phyloP scores from a whole-genome alignment of 2,113 vertebrate genomes.

The Dolichotis patagonum region DNA sequence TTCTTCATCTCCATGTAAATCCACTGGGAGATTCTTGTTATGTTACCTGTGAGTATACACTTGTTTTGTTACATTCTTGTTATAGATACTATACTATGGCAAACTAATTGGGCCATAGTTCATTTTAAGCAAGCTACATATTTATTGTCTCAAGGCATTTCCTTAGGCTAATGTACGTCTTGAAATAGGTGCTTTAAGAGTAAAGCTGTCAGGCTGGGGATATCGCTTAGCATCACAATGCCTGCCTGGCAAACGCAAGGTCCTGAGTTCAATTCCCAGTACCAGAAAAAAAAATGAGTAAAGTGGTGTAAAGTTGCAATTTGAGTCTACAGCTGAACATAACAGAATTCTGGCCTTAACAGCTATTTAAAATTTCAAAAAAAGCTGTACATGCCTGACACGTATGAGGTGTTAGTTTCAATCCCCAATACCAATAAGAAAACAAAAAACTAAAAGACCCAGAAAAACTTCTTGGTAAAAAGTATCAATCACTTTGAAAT shows the following conservation, averaged over 20 bases:
- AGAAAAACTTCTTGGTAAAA: not conserved
- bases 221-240: too few species aligned
- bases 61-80: not conserved
- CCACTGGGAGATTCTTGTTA: not conserved
- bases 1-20: not conserved
- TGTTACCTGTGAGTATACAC: not conserved
- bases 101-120: not conserved
- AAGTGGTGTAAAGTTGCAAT: not conserved
- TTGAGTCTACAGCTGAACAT: not conserved
- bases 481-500: constrained; percentile 27
- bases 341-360: not conserved
- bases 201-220: not conserved
- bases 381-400: not conserved
- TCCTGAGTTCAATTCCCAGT: too few species aligned
- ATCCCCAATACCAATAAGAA: not conserved
- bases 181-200: constrained; percentile 34
- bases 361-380: constrained; percentile 25
- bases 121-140: not conserved
- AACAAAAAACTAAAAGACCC: not conserved
- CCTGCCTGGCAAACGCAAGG: too few species aligned
- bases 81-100: not conserved
- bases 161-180: constrained; percentile 5
- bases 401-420: not conserved
- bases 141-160: constrained; percentile 20
- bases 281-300: not conserved